A percentile compares a stretch with the other conserved stretches of the same genome.
Evolutionary conservation across 2,888 invertebrate species (phyloP).

Genomic region (Caenorhabditis macrosperma): DNA sequence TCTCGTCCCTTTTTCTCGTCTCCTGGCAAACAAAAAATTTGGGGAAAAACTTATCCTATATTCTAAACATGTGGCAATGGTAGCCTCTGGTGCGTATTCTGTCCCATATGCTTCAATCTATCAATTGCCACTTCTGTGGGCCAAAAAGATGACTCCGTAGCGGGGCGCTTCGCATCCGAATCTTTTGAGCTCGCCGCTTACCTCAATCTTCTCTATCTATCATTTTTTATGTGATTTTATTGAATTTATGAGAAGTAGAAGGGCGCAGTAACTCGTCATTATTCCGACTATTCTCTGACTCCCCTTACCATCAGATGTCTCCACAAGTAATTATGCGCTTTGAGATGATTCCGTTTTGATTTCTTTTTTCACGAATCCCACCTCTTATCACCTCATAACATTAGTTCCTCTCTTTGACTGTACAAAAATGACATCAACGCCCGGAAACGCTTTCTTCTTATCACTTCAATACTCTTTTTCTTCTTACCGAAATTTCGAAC

Average conservation of each 20-base stretch:
- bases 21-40: neutral
- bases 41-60: constrained; percentile 1
- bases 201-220: constrained; percentile 10
- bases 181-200: constrained; percentile 13
- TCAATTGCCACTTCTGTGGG: constrained; percentile 16
- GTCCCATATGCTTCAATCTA: constrained; percentile 16
- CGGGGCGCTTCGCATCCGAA: neutral
- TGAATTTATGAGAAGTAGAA: neutral
- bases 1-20: neutral
- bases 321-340: neutral
- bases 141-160: neutral
- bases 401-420: neutral
- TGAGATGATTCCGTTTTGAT: neutral
- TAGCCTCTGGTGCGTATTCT: neutral
- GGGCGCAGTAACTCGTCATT: neutral
- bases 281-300: neutral
- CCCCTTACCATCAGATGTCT: neutral
- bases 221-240: constrained; percentile 10
- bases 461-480: neutral
- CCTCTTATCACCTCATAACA: neutral
- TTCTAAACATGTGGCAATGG: constrained; percentile 36
- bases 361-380: neutral
- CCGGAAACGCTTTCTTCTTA: constrained; percentile 7
- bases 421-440: constrained; percentile 10
- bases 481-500: neutral